phyloP scores from a whole-genome alignment of 2,113 vertebrate genomes.

The Osmerus eperlanus region DNA sequence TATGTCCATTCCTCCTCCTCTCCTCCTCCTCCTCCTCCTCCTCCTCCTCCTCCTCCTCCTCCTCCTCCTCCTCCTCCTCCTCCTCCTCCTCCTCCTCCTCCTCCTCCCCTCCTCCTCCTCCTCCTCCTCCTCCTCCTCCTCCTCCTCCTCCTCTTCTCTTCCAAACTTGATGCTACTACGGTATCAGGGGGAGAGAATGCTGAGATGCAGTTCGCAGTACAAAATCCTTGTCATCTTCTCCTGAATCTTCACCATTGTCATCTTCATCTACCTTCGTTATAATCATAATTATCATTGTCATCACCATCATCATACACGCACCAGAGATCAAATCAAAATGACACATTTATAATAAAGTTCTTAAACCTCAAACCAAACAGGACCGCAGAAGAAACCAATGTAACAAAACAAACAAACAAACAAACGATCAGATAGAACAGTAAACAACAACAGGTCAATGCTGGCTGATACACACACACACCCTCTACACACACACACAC shows the following conservation, averaged over 20 bases:
- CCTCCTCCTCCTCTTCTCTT: conserved; percentile 9
- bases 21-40: conserved; percentile 11
- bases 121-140: conserved; percentile 13
- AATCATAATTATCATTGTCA: conserved; percentile 42
- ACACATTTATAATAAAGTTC: conserved; percentile 53
- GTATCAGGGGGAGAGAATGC: conserved; percentile 46
- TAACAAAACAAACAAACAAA: conserved; percentile 43
- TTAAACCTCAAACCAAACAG: conserved; percentile 62
- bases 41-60: conserved; percentile 11
- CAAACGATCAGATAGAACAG: conserved; percentile 40
- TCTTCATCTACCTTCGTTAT: not conserved
- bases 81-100: conserved; percentile 12
- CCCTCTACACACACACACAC: too few species aligned
- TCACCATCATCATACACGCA: conserved; percentile 44
- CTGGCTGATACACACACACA: conserved; percentile 55
- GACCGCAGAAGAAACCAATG: conserved; percentile 62
- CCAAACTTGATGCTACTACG: not conserved
- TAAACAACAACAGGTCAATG: conserved; percentile 56
- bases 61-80: conserved; percentile 10
- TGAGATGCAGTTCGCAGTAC: conserved; percentile 63
- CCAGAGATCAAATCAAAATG: conserved; percentile 51
- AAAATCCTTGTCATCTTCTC: conserved; percentile 45
- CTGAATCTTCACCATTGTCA: conserved; percentile 37
- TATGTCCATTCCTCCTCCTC: conserved; percentile 18
- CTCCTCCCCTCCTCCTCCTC: conserved; percentile 11